Evolutionary conservation across 2,797 vertebrate genomes (phyloP).

Genomic region (Allobates femoralis): DNA sequence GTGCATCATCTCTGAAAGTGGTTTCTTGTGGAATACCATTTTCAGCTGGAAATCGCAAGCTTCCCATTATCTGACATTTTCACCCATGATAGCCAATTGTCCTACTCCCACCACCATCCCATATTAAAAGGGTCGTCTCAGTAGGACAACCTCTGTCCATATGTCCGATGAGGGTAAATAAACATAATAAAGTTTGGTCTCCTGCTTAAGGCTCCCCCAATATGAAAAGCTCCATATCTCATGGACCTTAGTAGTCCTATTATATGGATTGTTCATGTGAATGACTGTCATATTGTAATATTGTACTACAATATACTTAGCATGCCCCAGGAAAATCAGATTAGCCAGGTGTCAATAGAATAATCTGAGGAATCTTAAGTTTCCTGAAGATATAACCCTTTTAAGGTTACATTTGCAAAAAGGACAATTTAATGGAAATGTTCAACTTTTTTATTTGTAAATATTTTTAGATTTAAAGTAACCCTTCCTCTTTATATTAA

Average conservation of each 20-base stretch:
- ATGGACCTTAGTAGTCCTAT: background rate
- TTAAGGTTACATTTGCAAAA: background rate
- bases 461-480: background rate
- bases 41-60: constrained; percentile 62
- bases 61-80: constrained; percentile 62
- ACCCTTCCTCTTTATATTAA: too few relatives aligned
- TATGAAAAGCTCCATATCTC: background rate
- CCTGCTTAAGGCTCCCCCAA: background rate
- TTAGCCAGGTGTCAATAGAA: background rate
- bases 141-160: background rate
- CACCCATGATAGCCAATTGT: background rate
- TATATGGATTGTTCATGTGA: background rate
- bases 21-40: constrained; percentile 67
- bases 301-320: background rate
- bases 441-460: constrained; percentile 1
- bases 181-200: background rate
- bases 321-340: too few relatives aligned
- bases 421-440: background rate
- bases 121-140: background rate
- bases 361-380: background rate
- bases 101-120: background rate
- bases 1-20: constrained; percentile 77
- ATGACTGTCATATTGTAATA: background rate
- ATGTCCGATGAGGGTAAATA: background rate
- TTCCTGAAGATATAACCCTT: background rate